Evolutionary conservation across 2,888 invertebrate genomes (phyloP).

Genomic region (Ceramica pisi): DNA sequence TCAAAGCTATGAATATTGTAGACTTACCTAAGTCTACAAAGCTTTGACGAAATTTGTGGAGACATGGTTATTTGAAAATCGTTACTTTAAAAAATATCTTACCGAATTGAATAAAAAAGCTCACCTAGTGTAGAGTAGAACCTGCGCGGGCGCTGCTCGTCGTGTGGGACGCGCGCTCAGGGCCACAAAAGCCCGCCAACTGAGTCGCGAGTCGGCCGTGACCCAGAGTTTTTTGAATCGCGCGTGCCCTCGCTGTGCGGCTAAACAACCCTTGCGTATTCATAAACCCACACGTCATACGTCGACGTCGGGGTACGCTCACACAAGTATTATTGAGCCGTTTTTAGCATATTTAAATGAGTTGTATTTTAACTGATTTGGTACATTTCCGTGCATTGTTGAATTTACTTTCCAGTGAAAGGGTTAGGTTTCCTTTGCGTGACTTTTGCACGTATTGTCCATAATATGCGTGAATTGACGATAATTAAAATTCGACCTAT

Average conservation of each 20-base stretch:
- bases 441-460: constrained; percentile 3
- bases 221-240: constrained; percentile 82
- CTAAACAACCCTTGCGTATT: constrained; percentile 88
- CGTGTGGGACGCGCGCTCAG: constrained; percentile 75
- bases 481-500: constrained; percentile 58
- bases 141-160: constrained; percentile 76
- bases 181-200: constrained; percentile 80
- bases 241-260: constrained; percentile 81
- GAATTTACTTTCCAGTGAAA: constrained; percentile 1
- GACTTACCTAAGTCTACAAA: background rate
- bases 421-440: constrained; percentile 8
- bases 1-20: background rate
- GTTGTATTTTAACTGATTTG: constrained; percentile 40
- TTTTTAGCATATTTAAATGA: constrained; percentile 49
- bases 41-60: too few relatives aligned
- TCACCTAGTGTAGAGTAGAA: constrained; percentile 62
- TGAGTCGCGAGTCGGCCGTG: constrained; percentile 74
- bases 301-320: constrained; percentile 42
- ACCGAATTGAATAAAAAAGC: constrained; percentile 50
- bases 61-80: background rate
- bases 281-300: constrained; percentile 81
- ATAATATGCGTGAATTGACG: constrained; percentile 18
- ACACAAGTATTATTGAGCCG: constrained; percentile 44
- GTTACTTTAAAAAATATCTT: too few relatives aligned
- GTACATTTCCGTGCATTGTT: background rate